phyloP scores from a whole-genome alignment of 2,113 vertebrate species.

The Notechis scutatus region DNA sequence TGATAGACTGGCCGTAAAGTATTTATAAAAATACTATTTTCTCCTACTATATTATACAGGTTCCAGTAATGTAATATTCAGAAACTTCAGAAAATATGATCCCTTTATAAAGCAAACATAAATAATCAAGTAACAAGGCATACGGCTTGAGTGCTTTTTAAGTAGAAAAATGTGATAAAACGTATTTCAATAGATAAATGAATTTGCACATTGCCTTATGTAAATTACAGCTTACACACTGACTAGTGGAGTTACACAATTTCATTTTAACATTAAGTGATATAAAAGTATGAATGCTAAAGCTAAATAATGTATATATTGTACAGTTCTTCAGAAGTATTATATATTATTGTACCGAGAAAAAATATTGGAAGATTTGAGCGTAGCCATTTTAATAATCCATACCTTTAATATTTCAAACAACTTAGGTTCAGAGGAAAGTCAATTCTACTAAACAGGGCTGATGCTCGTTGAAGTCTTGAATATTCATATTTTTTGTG shows the following conservation, averaged over 20 bases:
- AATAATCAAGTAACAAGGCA: conserved; percentile 4
- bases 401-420: fast-evolving
- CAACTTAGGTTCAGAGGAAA: background rate
- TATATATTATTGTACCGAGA: background rate
- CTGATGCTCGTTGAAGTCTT: background rate
- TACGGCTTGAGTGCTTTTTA: background rate
- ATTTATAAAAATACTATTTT: conserved; percentile 51
- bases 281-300: conserved; percentile 10
- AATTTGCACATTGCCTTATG: background rate
- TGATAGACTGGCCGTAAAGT: conserved; percentile 44
- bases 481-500: fast-evolving
- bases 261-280: background rate
- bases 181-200: background rate
- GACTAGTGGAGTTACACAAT: background rate
- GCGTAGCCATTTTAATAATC: background rate
- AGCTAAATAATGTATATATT: background rate
- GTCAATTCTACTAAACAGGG: background rate
- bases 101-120: conserved; percentile 48
- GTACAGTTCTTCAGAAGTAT: background rate
- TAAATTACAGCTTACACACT: background rate
- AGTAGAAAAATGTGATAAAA: background rate
- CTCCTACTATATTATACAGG: conserved; percentile 39
- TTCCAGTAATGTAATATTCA: conserved; percentile 43
- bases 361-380: background rate
- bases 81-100: conserved; percentile 17